Conservation (phyloP, 2,113 vertebrate species). For the Salvelinus fontinalis region DNA sequence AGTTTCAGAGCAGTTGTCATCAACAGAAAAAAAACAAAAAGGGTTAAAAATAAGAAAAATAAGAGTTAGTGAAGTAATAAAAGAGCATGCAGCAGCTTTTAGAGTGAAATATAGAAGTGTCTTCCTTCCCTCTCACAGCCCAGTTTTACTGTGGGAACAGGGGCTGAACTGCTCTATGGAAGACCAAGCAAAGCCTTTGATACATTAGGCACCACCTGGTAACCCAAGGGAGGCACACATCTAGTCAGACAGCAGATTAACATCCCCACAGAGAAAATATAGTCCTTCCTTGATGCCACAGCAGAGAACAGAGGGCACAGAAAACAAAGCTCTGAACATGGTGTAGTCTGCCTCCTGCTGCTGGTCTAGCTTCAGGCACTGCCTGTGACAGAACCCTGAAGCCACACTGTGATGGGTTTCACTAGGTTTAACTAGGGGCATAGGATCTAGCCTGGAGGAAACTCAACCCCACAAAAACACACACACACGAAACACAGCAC, state of each 20-base stretch:
- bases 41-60: constrained; percentile 41
- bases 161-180: constrained; percentile 21
- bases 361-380: constrained; percentile 4
- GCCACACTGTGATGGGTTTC: background rate
- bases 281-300: no score
- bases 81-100: constrained; percentile 19
- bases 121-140: constrained; percentile 42
- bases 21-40: constrained; percentile 20
- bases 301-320: background rate
- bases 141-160: constrained; percentile 32
- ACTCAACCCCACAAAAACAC: no score
- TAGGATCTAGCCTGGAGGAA: background rate
- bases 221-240: no score
- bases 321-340: background rate
- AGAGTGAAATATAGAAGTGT: constrained; percentile 50
- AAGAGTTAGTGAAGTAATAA: constrained; percentile 12
- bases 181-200: constrained; percentile 34
- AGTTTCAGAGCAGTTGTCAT: constrained; percentile 45
- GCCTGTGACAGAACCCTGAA: background rate
- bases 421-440: no score
- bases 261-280: constrained; percentile 12
- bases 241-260: background rate
- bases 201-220: constrained; percentile 38
- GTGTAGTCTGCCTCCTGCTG: background rate
- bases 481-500: constrained; percentile 15